phyloP scores from a whole-genome alignment of 2,888 invertebrate genomes.

The Cephus rjabovi region DNA sequence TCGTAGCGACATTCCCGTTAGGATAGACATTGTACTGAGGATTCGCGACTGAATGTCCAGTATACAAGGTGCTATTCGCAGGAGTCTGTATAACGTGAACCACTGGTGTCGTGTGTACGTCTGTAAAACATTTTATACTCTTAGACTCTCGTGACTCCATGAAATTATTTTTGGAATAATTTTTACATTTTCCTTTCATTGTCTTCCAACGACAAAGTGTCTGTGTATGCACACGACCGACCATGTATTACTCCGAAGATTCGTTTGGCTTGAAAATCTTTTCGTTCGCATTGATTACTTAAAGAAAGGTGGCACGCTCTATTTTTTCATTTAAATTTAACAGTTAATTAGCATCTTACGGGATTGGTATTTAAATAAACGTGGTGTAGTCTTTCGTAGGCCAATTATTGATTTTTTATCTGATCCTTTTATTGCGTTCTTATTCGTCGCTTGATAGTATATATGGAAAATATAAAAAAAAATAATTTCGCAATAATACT shows the following conservation, averaged over 20 bases:
- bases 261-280: background rate
- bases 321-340: background rate
- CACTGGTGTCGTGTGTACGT: constrained; percentile 41
- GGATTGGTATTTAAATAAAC: background rate
- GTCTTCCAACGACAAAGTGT: background rate
- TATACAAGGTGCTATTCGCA: constrained; percentile 21
- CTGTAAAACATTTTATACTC: constrained; percentile 37
- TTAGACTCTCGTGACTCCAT: background rate
- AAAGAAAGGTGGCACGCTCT: background rate
- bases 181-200: background rate
- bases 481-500: background rate
- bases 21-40: background rate
- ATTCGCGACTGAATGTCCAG: background rate
- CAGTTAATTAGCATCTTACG: background rate
- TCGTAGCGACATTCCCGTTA: background rate
- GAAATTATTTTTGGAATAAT: background rate
- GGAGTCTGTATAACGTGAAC: constrained; percentile 43
- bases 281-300: background rate
- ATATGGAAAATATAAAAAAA: background rate
- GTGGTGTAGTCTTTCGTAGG: background rate
- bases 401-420: background rate
- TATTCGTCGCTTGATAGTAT: background rate
- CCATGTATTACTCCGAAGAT: background rate
- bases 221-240: background rate
- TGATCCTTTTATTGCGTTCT: background rate